phyloP scores from a whole-genome alignment of 2,797 vertebrate species.

The Liasis olivaceus region DNA sequence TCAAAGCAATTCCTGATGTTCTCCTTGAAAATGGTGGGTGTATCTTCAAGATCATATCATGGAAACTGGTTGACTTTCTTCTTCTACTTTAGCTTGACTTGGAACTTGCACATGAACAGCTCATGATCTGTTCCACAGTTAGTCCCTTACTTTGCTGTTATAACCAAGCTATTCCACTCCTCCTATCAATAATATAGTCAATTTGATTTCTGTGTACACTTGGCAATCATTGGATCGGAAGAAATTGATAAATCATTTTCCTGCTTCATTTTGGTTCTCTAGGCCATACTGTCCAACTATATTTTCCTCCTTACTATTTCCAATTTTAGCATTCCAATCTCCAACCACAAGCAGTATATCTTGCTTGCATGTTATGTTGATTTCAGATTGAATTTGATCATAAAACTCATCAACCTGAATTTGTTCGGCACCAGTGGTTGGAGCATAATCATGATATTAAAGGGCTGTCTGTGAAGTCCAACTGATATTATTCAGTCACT shows the following conservation, averaged over 20 bases:
- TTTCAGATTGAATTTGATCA: background rate
- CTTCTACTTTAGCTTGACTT: background rate
- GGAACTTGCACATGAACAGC: background rate
- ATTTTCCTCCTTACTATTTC: background rate
- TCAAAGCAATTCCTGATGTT: background rate
- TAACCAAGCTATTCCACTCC: background rate
- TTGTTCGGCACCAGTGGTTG: background rate
- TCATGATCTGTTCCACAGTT: background rate
- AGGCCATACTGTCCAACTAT: background rate
- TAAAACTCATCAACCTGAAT: background rate
- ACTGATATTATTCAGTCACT: background rate
- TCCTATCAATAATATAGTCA: background rate
- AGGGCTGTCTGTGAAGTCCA: background rate
- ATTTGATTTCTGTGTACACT: background rate
- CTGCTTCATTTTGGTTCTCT: background rate
- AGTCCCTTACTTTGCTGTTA: background rate
- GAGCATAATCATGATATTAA: background rate
- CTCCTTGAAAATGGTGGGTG: background rate
- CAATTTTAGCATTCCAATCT: background rate
- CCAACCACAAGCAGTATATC: background rate
- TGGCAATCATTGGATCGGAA: background rate
- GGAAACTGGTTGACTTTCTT: background rate
- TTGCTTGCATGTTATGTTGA: background rate
- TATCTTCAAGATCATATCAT: background rate
- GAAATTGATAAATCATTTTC: background rate